Base-by-base conservation (phyloP, 1,140 invertebrate genomes). In the Sarcophaga bullata region DNA sequence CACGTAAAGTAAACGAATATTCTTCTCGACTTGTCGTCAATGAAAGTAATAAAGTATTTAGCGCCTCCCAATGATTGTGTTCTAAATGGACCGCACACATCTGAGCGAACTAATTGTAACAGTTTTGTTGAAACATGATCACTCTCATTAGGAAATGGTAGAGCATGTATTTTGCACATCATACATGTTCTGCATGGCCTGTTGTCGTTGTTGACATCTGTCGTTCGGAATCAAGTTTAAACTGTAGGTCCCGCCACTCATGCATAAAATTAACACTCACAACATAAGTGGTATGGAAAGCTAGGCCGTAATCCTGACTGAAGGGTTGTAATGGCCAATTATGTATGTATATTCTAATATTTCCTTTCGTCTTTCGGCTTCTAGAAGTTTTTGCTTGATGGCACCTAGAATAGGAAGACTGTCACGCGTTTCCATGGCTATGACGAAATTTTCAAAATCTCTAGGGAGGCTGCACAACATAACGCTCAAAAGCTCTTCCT, bases 11-110 rank as follows among this genome's bases (percentile, higher is more conserved):
- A 90, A 2, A 91, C 84, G 8, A 25, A 84, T 13, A 86, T 83
- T 81, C 86, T 90, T 47, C 87, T 84, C 48, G 90, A 90, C 80
- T 84, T 88, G 81, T 92, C 90, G 84, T 92, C 91, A 72, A 91
- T 92, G 6, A 91, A 85, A 9, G 85, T 17, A 5, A 91, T 54
- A 78, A 90, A 90, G 80, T 90, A 91, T 76, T 84, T 84, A 0
- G 85, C 25, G 1, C 89, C 87, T 11, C 85, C 85, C 17, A 90
- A 46, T 1, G 90, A 91, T 19, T 78, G 76, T 19, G 81, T 84
- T 54, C 89, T 83, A 87, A 92, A 82, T 10, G 81, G 73, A 75
- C 73, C 73, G 82, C 90, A 90, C 85, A 84, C 68, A 13, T 37
- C 85, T 13, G 86, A 68, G 46, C 86, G 80, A 3, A 84, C 85